phyloP scores from a whole-genome alignment of 2,888 invertebrate genomes.

The Chaetoderma sp. region DNA sequence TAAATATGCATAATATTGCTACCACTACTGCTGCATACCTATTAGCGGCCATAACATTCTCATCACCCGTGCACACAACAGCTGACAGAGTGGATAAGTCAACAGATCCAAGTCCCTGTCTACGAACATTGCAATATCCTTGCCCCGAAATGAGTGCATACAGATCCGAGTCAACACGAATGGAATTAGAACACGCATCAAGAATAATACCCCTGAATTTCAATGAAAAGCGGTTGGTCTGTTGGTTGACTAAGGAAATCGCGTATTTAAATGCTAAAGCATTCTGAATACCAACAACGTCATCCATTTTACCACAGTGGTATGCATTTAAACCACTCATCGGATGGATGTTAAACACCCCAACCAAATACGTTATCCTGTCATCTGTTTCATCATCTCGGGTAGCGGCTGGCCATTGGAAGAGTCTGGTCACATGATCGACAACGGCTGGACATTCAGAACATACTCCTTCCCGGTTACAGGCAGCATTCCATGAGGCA shows the following conservation, averaged over 20 bases:
- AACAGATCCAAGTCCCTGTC: neutral
- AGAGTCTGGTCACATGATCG: slow-evolving; percentile 40
- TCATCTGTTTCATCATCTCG: slow-evolving; percentile 45
- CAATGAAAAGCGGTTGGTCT: slow-evolving; percentile 11
- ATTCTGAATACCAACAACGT: slow-evolving; percentile 53
- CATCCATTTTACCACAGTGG: slow-evolving; percentile 50
- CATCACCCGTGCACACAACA: slow-evolving; percentile 55
- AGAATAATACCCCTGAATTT: slow-evolving; percentile 48
- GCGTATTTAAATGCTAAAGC: slow-evolving; percentile 67
- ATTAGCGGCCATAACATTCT: slow-evolving; percentile 54
- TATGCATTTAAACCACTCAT: slow-evolving; percentile 49
- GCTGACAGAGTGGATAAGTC: slow-evolving; percentile 50
- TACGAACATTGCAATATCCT: slow-evolving; percentile 55
- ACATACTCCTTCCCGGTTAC: slow-evolving; percentile 52
- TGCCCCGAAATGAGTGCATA: slow-evolving; percentile 60
- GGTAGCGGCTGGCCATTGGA: slow-evolving; percentile 25
- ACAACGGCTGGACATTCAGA: slow-evolving; percentile 57
- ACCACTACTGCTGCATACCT: no score
- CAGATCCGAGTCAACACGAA: slow-evolving; percentile 56
- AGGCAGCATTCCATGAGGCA: slow-evolving; percentile 54
- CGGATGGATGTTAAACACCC: slow-evolving; percentile 49
- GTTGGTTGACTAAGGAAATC: slow-evolving; percentile 30
- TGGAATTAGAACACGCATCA: slow-evolving; percentile 57
- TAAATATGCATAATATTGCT: no score
- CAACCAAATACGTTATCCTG: slow-evolving; percentile 48